These are phyloP conservation scores for Takifugu flavidus DNA, from an alignment of 2,113 vertebrate species.

Conservation along the genomic window DNA sequence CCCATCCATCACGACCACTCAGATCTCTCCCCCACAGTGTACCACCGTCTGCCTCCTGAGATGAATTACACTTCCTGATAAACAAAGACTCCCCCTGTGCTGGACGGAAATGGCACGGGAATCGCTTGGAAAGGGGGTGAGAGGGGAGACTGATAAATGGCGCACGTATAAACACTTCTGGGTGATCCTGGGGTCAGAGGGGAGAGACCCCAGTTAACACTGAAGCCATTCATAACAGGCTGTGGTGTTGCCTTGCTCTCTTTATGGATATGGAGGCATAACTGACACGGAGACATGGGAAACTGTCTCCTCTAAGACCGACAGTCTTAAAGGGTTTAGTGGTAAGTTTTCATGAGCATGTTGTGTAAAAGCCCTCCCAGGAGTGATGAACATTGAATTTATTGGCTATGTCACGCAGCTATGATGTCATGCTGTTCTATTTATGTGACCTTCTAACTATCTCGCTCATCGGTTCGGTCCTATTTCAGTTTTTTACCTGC, in stretches of 20 bases:
- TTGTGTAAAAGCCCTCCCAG: too few species aligned
- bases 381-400: too few species aligned
- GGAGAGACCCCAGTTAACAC: constrained; percentile 29
- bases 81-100: constrained; percentile 13
- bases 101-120: constrained; percentile 12
- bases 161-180: constrained; percentile 19
- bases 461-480: too few species aligned
- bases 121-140: constrained; percentile 24
- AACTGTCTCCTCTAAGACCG: too few species aligned
- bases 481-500: too few species aligned
- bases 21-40: not conserved
- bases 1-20: constrained; percentile 32
- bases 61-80: constrained; percentile 42
- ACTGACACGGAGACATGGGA: constrained; percentile 12
- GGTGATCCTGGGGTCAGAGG: constrained; percentile 19
- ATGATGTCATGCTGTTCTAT: too few species aligned
- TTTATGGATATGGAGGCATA: not conserved
- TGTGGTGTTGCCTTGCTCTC: not conserved
- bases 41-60: constrained; percentile 17
- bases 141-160: constrained; percentile 37
- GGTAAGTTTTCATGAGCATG: too few species aligned
- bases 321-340: too few species aligned
- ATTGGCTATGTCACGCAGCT: too few species aligned
- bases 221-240: constrained; percentile 9
- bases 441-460: too few species aligned